phyloP scores from a whole-genome alignment of 2,888 invertebrate genomes.

The Philopedon plagiatum region DNA sequence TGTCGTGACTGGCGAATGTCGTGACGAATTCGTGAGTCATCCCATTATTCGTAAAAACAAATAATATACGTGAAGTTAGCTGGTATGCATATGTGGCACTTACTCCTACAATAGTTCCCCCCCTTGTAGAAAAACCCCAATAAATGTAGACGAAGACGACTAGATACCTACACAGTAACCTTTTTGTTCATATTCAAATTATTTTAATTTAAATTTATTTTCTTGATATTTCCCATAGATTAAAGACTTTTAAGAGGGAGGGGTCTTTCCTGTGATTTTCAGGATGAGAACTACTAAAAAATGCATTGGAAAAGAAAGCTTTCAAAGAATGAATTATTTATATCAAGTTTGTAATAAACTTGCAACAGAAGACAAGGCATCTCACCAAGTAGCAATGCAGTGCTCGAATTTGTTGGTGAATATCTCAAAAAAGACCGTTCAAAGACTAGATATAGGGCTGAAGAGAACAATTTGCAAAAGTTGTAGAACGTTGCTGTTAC shows the following conservation, averaged over 20 bases:
- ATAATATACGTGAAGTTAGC: constrained; percentile 7
- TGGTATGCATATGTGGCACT: too few species aligned
- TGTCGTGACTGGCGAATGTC: constrained; percentile 13
- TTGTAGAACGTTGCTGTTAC: constrained; percentile 70
- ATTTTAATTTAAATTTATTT: too few species aligned
- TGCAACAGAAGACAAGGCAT: constrained; percentile 53
- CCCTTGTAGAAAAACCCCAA: too few species aligned
- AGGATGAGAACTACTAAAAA: constrained; percentile 68
- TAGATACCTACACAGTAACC: too few species aligned
- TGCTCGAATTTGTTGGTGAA: constrained; percentile 63
- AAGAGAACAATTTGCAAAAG: constrained; percentile 72
- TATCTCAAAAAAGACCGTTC: constrained; percentile 65
- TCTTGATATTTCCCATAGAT: too few species aligned
- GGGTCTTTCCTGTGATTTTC: neutral
- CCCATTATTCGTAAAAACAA: neutral
- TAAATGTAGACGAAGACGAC: too few species aligned
- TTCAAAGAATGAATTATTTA: constrained; percentile 79
- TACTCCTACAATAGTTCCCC: too few species aligned
- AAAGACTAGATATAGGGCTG: constrained; percentile 68
- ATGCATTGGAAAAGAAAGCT: constrained; percentile 77
- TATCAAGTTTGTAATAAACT: constrained; percentile 70
- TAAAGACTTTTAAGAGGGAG: too few species aligned
- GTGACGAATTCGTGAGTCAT: constrained; percentile 2
- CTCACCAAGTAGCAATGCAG: constrained; percentile 57
- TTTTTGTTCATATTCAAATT: too few species aligned